A percentile compares a stretch with the other conserved stretches of the same genome.
Conservation (phyloP, 2,113 vertebrate genomes). For the Syrmaticus mikado region DNA sequence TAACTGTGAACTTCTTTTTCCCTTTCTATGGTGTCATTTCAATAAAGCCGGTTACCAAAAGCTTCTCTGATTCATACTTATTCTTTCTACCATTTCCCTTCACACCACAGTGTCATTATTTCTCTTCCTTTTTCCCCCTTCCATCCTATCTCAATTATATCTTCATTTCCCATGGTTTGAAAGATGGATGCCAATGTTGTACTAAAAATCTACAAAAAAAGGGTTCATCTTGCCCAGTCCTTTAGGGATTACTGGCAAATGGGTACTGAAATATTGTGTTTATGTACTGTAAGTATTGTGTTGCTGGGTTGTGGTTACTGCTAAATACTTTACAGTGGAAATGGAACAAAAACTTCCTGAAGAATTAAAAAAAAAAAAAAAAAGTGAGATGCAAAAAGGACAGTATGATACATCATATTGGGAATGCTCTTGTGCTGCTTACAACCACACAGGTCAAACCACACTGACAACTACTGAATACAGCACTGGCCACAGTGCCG, state of each 20-base stretch:
- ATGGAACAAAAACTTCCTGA: not conserved
- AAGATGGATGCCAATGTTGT: not conserved
- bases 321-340: not conserved
- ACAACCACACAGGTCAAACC: not conserved
- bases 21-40: conserved; percentile 4
- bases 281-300: not conserved
- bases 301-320: not conserved
- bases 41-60: conserved; percentile 28
- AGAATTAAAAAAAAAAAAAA: not conserved
- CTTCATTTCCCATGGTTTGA: not conserved
- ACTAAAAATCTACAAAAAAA: not conserved
- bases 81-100: not conserved
- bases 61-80: not conserved
- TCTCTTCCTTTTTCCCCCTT: not conserved
- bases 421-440: not conserved
- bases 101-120: not conserved
- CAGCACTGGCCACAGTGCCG: rapidly evolving
- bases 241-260: not conserved
- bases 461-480: not conserved
- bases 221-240: not conserved
- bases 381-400: not conserved
- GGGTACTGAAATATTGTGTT: not conserved
- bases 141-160: not conserved
- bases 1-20: not conserved
- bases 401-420: not conserved